Base-by-base conservation (phyloP, 2,888 invertebrate genomes). In the Dusona sp. region DNA sequence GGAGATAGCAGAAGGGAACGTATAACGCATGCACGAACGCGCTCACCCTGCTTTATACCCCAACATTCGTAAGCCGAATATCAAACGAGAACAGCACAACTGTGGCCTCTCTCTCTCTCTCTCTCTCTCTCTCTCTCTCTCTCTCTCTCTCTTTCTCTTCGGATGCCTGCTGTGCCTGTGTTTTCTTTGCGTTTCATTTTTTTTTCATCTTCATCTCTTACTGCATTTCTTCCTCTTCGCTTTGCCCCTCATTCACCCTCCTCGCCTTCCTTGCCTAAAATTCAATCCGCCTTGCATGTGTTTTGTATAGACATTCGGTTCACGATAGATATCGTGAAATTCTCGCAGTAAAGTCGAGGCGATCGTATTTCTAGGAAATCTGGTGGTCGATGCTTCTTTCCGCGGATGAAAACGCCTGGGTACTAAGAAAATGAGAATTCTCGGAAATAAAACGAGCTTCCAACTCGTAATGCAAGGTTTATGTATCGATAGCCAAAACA, bases 51-150 rank as follows among this genome's bases (percentile, higher is more conserved):
- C 87, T 42, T 38, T 33, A 11, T 88, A 87, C 81, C 87, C 88
- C 79, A 77, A 83, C 88, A 88, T 86, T 89, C 88, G 89, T 88
- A 89, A 87, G 84, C 85, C 87, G 89, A 89, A 89, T 88, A 88
- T 88, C 84, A 90, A 89, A 90, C 88, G 90, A 88, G 88, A 85
- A 79, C 81, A 57, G 83, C 86, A 68, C 81, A 78, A 68, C 72
- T 61, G 57, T 33, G 57, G 33, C 33, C 67, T 51, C 65, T 33
- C 67, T 48, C 33, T 6, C 64, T 8, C 64, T 48, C 64, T 67
- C 67, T 81, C 72, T 79, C 77, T 75, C 64, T 73, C 16, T 45
- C 13, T 70, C 16, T 70, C 67, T 48, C 33, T 6, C 64, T 8
- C 64, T 48, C 64, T 67, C 67, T 81, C 72, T 79, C 77, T 75